A percentile compares a stretch with the other conserved stretches of the same genome.
These are phyloP conservation scores for Calliphora vicina DNA, from an alignment of 1,140 invertebrate genomes.

Conservation along the genomic window DNA sequence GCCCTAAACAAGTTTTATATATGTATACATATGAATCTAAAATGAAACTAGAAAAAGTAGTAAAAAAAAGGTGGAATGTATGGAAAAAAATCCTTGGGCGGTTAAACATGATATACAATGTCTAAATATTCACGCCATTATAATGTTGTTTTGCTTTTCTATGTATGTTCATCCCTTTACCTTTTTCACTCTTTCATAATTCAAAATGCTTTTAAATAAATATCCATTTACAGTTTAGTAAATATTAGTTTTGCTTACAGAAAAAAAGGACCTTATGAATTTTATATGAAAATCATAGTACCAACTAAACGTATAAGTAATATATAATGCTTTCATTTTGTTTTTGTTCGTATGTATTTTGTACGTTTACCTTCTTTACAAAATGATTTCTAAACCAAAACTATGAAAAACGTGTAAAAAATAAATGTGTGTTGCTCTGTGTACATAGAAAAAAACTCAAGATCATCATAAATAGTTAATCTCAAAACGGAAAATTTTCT, in stretches of 20 bases:
- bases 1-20: background rate
- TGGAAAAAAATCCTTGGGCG: background rate
- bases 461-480: background rate
- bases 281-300: background rate
- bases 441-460: background rate
- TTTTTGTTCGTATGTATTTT: no score
- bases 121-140: background rate
- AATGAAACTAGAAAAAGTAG: background rate
- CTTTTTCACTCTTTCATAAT: background rate
- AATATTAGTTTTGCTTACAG: background rate
- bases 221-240: background rate
- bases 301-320: background rate
- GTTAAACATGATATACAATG: background rate
- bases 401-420: background rate
- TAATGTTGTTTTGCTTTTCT: background rate
- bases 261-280: background rate
- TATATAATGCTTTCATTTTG: background rate
- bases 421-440: background rate
- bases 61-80: background rate
- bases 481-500: no score
- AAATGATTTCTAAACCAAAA: no score
- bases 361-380: background rate
- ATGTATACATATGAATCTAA: background rate
- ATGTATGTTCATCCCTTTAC: background rate
- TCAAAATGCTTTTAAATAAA: conserved; percentile 6